phyloP scores from a whole-genome alignment of 2,113 vertebrate genomes.

The Desmodus rotundus region DNA sequence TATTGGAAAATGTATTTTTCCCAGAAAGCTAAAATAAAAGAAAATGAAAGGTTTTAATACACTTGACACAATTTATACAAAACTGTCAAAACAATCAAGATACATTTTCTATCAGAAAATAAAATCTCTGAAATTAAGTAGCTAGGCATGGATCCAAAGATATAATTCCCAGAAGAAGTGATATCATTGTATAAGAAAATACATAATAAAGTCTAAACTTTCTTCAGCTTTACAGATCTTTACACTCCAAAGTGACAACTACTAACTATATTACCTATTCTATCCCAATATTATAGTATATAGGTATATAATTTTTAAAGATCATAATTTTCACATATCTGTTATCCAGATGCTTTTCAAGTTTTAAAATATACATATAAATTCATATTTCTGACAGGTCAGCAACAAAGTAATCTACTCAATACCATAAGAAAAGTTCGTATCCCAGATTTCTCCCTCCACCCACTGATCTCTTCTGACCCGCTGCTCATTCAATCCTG shows the following conservation, averaged over 20 bases:
- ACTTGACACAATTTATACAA: background rate
- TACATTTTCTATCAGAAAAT: background rate
- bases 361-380: background rate
- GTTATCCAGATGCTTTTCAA: background rate
- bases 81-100: background rate
- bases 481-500: no score
- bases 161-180: background rate
- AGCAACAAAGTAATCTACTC: background rate
- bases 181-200: background rate
- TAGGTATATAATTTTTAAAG: background rate
- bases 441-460: background rate
- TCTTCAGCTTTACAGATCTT: background rate
- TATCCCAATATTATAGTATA: background rate
- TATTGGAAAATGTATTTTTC: background rate
- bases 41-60: background rate
- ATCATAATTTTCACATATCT: background rate
- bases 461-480: background rate
- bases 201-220: background rate
- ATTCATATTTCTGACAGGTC: background rate
- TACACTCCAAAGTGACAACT: background rate
- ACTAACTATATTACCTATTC: background rate
- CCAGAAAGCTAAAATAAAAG: background rate
- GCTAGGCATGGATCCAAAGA: background rate
- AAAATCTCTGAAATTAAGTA: slow-evolving; percentile 6
- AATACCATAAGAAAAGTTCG: background rate